Evolutionary conservation across 2,113 vertebrate species (phyloP).

Genomic region (Istiophorus platypterus): DNA sequence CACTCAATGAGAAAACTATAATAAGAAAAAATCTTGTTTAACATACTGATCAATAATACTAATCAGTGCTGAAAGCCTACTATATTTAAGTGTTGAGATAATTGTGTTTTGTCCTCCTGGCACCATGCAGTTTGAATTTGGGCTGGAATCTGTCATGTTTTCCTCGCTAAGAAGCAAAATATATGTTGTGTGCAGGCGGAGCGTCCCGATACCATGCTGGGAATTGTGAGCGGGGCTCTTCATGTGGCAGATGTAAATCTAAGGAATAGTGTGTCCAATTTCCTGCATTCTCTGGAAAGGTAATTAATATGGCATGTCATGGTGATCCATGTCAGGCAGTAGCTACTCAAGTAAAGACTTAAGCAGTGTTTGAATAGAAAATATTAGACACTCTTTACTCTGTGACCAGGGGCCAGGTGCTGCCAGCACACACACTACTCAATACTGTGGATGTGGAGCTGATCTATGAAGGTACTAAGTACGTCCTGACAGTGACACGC

Average conservation of each 20-base stretch:
- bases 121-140: not conserved
- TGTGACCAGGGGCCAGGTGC: constrained; percentile 91
- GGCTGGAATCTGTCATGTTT: not conserved
- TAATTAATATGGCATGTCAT: constrained; percentile 57
- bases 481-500: constrained; percentile 94
- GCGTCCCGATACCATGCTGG: constrained; percentile 96
- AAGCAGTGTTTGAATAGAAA: not conserved
- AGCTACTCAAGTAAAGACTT: too few species aligned
- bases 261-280: constrained; percentile 96
- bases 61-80: not conserved
- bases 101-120: not conserved
- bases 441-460: constrained; percentile 97
- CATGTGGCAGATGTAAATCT: constrained; percentile 96
- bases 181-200: constrained; percentile 88
- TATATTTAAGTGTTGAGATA: not conserved
- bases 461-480: constrained; percentile 97
- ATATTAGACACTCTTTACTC: not conserved
- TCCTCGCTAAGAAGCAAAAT: not conserved
- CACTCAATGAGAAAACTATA: not conserved
- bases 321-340: not conserved
- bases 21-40: not conserved
- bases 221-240: constrained; percentile 95
- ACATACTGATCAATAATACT: not conserved
- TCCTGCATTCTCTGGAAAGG: constrained; percentile 98
- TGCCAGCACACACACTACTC: constrained; percentile 94